Percentiles rank a stretch among this genome's conserved stretches.
phyloP scores from a whole-genome alignment of 2,113 vertebrate species.

The Spea bombifrons region DNA sequence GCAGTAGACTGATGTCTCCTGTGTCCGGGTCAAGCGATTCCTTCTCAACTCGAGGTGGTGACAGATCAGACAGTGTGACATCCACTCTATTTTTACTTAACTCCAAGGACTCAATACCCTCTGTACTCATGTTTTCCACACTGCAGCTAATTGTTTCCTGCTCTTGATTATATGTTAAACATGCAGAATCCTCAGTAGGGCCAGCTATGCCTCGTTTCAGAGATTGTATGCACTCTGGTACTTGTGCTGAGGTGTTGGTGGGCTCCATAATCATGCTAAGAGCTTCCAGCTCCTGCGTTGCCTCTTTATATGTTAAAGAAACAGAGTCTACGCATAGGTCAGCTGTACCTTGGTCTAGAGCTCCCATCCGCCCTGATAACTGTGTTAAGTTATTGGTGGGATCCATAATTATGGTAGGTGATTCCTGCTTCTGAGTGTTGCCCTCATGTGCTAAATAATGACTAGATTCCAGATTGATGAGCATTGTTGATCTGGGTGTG shows the following conservation, averaged over 20 bases:
- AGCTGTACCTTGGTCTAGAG: no score
- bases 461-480: background rate
- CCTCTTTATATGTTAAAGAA: background rate
- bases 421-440: background rate
- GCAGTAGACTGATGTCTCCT: background rate
- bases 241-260: background rate
- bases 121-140: background rate
- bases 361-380: no score
- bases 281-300: background rate
- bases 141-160: no score
- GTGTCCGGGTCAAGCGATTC: background rate
- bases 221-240: background rate
- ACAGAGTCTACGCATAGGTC: no score
- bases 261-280: background rate
- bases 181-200: background rate
- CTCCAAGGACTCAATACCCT: background rate
- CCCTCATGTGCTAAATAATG: background rate
- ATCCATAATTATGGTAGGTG: background rate
- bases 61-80: background rate
- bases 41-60: background rate
- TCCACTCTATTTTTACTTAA: background rate
- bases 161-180: background rate
- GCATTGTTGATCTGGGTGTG: no score
- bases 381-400: background rate
- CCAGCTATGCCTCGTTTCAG: background rate